Percentiles rank a stretch among this genome's conserved stretches.
phyloP scores from a whole-genome alignment of 2,888 invertebrate genomes.

The Cosmia trapezina region DNA sequence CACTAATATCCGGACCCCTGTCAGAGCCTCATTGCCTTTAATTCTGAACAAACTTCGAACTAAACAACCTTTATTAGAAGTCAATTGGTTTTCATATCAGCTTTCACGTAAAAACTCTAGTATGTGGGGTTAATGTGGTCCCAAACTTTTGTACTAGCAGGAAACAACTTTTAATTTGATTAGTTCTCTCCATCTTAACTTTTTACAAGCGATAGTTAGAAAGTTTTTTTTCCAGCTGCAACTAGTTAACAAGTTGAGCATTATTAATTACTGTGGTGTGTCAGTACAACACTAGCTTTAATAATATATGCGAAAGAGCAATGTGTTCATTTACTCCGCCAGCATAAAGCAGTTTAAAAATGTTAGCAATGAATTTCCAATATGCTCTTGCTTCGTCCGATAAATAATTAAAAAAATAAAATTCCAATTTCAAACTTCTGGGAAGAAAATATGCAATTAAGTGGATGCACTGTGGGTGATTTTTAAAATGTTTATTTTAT shows the following conservation, averaged over 20 bases:
- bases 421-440: constrained; percentile 20
- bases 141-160: constrained; percentile 62
- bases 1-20: constrained; percentile 62
- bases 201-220: constrained; percentile 70
- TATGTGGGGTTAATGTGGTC: constrained; percentile 52
- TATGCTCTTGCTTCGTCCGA: not conserved
- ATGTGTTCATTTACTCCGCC: not conserved
- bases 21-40: constrained; percentile 63
- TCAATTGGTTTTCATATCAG: constrained; percentile 61
- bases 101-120: constrained; percentile 20
- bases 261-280: constrained; percentile 64
- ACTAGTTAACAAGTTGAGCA: constrained; percentile 66
- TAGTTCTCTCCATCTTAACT: constrained; percentile 74
- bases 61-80: constrained; percentile 53
- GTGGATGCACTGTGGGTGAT: not conserved
- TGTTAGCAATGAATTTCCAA: constrained; percentile 30
- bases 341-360: constrained; percentile 20
- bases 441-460: constrained; percentile 19
- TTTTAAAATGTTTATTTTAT: constrained; percentile 1
- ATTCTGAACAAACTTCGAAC: constrained; percentile 54
- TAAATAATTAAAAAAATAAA: not conserved
- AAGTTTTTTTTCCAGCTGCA: constrained; percentile 70
- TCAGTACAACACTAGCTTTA: constrained; percentile 29
- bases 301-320: constrained; percentile 30
- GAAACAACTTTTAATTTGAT: constrained; percentile 80